Evolutionary conservation across 2,797 vertebrate genomes (phyloP), one percentile per base, ranked within the genome.

Genomic region (Scleropages formosus): DNA sequence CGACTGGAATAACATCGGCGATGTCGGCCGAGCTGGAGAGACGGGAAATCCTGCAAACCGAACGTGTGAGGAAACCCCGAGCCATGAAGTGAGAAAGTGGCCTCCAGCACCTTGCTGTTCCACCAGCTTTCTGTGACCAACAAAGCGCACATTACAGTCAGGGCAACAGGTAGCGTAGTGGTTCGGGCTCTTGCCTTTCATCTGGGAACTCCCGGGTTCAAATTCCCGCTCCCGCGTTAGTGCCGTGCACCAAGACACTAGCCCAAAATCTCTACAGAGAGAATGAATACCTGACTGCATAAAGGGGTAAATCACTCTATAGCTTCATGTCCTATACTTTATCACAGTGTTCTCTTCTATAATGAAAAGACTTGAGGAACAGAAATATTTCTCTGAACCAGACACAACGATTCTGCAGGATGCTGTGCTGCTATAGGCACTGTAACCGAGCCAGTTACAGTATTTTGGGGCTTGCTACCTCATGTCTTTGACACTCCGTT

Each of bases 331-430:
- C n/a, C n/a, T n/a, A n/a, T n/a, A n/a, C n/a, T n/a, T n/a, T n/a
- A n/a, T n/a, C n/a, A n/a, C n/a, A n/a, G n/a, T n/a, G n/a, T n/a
- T n/a, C n/a, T n/a, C n/a, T n/a, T n/a, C n/a, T n/a, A n/a, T n/a
- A n/a, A n/a, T n/a, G n/a, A n/a, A n/a, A n/a, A n/a, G n/a, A n/a
- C n/a, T n/a, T n/a, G n/a, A n/a, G n/a, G n/a, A n/a, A n/a, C 53
- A 56, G 39, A n/a, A 39, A 31, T 39, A 60, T 60, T 62, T 62
- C 31, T 24, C 59, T 62, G 59, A 73, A n/a, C 62, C 62, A 59
- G 58, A 27, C 20, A 69, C 20, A 47, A 66, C 7, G 26, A 46
- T 13, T 51, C 46, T 6, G 9, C n/a, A 69, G 66, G 12, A 20
- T 51, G 49, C 24, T 46, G 47, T 47, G 27, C 22, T 24, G 26